These are phyloP conservation scores for Sebastolobus alascanus DNA, from an alignment of 2,797 vertebrate species.

Conservation along the genomic window DNA sequence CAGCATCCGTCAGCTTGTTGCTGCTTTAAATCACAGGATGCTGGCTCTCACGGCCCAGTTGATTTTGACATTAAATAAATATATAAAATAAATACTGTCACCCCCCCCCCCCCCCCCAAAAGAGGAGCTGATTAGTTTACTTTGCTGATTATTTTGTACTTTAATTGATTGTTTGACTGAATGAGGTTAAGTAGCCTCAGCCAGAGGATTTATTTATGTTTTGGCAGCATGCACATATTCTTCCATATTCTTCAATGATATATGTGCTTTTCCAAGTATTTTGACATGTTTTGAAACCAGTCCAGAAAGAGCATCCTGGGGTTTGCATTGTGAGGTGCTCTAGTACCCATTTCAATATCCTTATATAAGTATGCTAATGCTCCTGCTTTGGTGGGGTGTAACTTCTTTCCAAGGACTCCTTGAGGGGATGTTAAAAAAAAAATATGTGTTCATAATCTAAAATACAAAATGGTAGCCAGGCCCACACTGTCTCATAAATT, in stretches of 20 bases:
- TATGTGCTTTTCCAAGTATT: conserved; percentile 17
- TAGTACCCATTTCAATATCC: conserved; percentile 23
- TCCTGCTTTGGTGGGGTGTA: conserved; percentile 29
- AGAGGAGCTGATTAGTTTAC: background rate
- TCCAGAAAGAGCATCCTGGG: conserved; percentile 2
- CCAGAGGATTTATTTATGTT: conserved; percentile 8
- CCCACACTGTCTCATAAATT: conserved; percentile 45
- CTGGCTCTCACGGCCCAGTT: background rate
- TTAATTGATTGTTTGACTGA: conserved; percentile 33
- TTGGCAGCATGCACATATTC: background rate
- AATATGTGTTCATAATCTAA: conserved; percentile 54
- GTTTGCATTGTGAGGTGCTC: conserved; percentile 25
- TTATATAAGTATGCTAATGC: conserved; percentile 69
- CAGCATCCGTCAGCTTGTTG: conserved; percentile 45
- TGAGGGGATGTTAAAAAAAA: conserved; percentile 49
- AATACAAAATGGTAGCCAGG: conserved; percentile 42
- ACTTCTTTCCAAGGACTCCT: conserved; percentile 62
- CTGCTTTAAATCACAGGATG: conserved; percentile 9
- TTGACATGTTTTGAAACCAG: conserved; percentile 33
- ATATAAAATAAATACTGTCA: background rate
- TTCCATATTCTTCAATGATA: conserved; percentile 11
- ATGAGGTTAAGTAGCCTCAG: background rate
- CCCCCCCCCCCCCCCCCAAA: background rate
- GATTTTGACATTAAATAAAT: conserved; percentile 26
- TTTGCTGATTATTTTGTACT: background rate